Evolutionary conservation across 1,140 invertebrate species (phyloP).

Genomic region (Psix sp.): DNA sequence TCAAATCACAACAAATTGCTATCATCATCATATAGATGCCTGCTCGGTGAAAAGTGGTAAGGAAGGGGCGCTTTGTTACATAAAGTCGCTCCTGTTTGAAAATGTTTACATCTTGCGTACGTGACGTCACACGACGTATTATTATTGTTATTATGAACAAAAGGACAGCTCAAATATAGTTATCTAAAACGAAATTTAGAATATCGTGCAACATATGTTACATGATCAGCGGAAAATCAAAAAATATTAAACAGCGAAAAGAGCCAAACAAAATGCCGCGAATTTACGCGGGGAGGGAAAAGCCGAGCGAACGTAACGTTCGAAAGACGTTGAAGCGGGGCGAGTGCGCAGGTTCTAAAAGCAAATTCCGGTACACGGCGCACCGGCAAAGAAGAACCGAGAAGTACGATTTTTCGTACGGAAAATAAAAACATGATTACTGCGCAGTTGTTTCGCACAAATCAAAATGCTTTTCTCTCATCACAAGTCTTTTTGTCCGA

Average conservation of each 20-base stretch:
- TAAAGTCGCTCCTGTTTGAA: conserved; percentile 24
- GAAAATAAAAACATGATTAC: background rate
- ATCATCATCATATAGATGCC: too few relatives aligned
- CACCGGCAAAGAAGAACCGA: conserved; percentile 11
- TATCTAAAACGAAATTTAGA: background rate
- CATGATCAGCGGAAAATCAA: background rate
- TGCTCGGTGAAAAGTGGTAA: background rate
- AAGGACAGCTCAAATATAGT: background rate
- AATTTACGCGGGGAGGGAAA: background rate
- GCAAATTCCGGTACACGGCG: conserved; percentile 25
- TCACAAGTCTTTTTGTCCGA: conserved; percentile 1
- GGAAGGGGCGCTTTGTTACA: conserved; percentile 9
- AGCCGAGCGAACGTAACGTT: conserved; percentile 6
- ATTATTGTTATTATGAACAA: conserved; percentile 8
- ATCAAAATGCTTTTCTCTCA: conserved; percentile 24
- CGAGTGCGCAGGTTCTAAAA: conserved; percentile 7
- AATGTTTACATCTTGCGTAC: conserved; percentile 40
- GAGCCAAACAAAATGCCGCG: too few relatives aligned
- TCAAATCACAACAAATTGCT: too few relatives aligned
- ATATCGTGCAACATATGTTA: background rate
- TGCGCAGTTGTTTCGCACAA: background rate
- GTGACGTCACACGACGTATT: conserved; percentile 24
- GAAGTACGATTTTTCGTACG: background rate
- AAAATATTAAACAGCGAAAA: background rate
- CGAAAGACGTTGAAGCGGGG: conserved; percentile 20